Evolutionary conservation across 2,888 invertebrate genomes (phyloP), one percentile per base, ranked within the genome.

Genomic region (Platerodrilus igneus): DNA sequence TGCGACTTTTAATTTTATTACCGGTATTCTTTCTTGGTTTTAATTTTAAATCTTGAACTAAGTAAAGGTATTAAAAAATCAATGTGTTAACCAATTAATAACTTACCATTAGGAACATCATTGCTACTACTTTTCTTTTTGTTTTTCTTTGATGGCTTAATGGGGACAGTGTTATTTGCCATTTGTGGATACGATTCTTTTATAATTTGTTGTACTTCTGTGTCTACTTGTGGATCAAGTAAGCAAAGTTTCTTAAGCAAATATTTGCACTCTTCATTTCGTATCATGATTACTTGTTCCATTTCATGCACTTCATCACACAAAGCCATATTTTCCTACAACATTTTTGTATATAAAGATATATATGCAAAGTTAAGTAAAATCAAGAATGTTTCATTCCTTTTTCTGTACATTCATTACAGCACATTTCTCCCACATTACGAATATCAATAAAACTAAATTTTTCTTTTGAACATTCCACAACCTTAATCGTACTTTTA

Each of bases 281-380:
- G 81, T 34, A 83, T 76, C 15, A 83, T 67, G 30, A 89, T 79
- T 63, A 86, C 86, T 56, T 88, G 84, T 68, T 93, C 91, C 47
- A 86, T 79, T 64, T 83, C 79, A 1, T 86, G 81, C 9, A 91
- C 83, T 73, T 92, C 89, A 71, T 93, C 93, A 66, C 91, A 90
- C 2, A 92, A 65, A 3, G 86, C 85, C 34, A 86, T 83, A 71
- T 87, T 88, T 72, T 87, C 87, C 87, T 87, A 55, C 2, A 50
- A n/a, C n/a, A n/a, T n/a, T n/a, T n/a, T n/a, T n/a, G n/a, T n/a
- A n/a, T n/a, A n/a, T n/a, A n/a, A n/a, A n/a, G n/a, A n/a, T n/a
- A n/a, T n/a, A n/a, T n/a, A n/a, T n/a, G n/a, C n/a, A n/a, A n/a
- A n/a, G n/a, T n/a, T n/a, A n/a, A n/a, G n/a, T n/a, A n/a, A n/a